These are phyloP conservation scores for Actinernus sp. DNA, from an alignment of 92 coral and sea anemone species.

Conservation along the genomic window DNA sequence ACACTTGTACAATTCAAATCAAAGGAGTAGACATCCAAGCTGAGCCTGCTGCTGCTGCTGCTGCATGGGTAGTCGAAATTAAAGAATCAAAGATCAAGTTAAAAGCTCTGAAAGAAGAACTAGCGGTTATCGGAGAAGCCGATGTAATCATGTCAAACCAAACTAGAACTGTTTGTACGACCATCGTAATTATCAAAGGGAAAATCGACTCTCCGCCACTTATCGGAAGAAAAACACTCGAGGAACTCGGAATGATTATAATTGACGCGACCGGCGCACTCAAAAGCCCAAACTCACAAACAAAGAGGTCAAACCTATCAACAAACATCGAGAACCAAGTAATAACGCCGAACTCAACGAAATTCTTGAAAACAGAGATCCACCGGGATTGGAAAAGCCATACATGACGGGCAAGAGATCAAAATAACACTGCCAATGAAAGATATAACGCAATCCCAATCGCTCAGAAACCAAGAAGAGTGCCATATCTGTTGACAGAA, in stretches of 20 bases:
- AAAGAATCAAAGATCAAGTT: conserved; percentile 17
- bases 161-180: conserved; percentile 20
- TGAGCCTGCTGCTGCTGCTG: conserved; percentile 69
- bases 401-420: conserved; percentile 31
- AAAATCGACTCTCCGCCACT: conserved; percentile 62
- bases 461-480: conserved; percentile 39
- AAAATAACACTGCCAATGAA: conserved; percentile 27
- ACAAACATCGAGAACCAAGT: conserved; percentile 4
- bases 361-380: conserved; percentile 16
- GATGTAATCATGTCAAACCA: conserved; percentile 37
- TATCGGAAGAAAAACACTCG: conserved; percentile 39
- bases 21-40: conserved; percentile 27
- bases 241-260: conserved; percentile 53
- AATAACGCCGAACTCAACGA: conserved; percentile 9
- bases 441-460: conserved; percentile 37
- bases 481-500: conserved; percentile 17
- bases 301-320: background rate
- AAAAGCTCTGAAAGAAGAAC: conserved; percentile 44
- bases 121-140: conserved; percentile 42
- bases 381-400: conserved; percentile 45
- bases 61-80: conserved; percentile 35
- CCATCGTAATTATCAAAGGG: conserved; percentile 42
- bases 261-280: conserved; percentile 49
- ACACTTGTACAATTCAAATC: conserved; percentile 46
- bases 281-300: conserved; percentile 42